Percentiles rank a stretch among this genome's conserved stretches.
phyloP scores from a whole-genome alignment of 1,140 invertebrate genomes.

The Zaprionus davidi region DNA sequence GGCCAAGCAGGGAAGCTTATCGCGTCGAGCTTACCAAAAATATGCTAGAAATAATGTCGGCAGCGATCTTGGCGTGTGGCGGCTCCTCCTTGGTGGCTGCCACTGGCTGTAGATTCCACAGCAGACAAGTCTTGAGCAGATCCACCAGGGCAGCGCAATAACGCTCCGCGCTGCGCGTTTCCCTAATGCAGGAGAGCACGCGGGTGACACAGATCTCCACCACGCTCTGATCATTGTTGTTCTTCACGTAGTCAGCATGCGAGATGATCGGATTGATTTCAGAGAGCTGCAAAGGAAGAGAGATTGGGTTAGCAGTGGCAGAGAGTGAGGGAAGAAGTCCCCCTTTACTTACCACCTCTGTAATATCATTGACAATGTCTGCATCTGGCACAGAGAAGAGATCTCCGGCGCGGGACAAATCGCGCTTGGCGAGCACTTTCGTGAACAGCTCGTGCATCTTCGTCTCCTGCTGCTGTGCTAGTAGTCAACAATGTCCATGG shows the following conservation, averaged over 20 bases:
- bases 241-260: slow-evolving; percentile 91
- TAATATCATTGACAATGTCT: slow-evolving; percentile 93
- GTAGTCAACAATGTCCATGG: slow-evolving; percentile 52
- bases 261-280: slow-evolving; percentile 93
- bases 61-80: slow-evolving; percentile 97
- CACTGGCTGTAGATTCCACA: slow-evolving; percentile 93
- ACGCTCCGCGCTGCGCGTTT: slow-evolving; percentile 93
- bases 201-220: slow-evolving; percentile 96
- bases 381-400: slow-evolving; percentile 94
- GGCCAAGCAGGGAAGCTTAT: slow-evolving; percentile 12
- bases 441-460: slow-evolving; percentile 94
- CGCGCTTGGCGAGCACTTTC: slow-evolving; percentile 93
- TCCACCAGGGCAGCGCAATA: slow-evolving; percentile 93
- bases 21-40: slow-evolving; percentile 89
- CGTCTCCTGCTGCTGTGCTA: slow-evolving; percentile 15
- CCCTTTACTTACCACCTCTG: slow-evolving; percentile 89
- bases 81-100: slow-evolving; percentile 92
- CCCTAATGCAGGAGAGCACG: slow-evolving; percentile 94
- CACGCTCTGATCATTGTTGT: slow-evolving; percentile 96
- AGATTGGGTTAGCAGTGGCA: not conserved
- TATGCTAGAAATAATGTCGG: slow-evolving; percentile 96
- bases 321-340: not conserved
- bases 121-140: slow-evolving; percentile 93
- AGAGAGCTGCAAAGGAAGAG: slow-evolving; percentile 85
- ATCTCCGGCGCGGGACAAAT: slow-evolving; percentile 95